Evolutionary conservation across 2,888 invertebrate genomes (phyloP).

Genomic region (Poecilus cupreus): DNA sequence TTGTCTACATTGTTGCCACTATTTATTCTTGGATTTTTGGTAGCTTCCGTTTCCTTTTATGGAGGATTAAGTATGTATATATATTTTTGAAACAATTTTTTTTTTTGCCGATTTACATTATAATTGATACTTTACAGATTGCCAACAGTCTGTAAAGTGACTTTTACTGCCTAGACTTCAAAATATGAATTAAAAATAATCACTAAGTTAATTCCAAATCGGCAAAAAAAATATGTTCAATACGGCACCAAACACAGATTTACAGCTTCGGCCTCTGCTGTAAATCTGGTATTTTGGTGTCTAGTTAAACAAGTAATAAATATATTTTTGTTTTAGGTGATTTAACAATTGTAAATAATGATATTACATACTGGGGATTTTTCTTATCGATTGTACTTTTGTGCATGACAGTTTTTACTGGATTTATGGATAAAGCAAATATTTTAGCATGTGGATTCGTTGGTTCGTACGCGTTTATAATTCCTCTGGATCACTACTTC

Average conservation of each 20-base stretch:
- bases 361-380: slow-evolving; percentile 79
- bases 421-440: slow-evolving; percentile 75
- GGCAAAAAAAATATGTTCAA: too few species aligned
- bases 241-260: too few species aligned
- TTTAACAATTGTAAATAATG: slow-evolving; percentile 72
- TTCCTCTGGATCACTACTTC: slow-evolving; percentile 79
- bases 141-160: too few species aligned
- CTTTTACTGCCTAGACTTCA: too few species aligned
- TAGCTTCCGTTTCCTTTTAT: slow-evolving; percentile 76
- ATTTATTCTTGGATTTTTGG: slow-evolving; percentile 78
- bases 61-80: slow-evolving; percentile 64
- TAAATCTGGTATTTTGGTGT: too few species aligned
- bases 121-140: too few species aligned
- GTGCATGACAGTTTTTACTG: slow-evolving; percentile 73
- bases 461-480: slow-evolving; percentile 78
- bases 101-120: background rate
- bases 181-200: too few species aligned
- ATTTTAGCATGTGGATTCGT: slow-evolving; percentile 79
- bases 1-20: slow-evolving; percentile 77
- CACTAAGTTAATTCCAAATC: too few species aligned
- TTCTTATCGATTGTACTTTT: slow-evolving; percentile 75
- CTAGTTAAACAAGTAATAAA: too few species aligned
- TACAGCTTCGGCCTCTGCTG: too few species aligned
- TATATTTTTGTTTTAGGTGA: slow-evolving; percentile 72
- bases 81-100: background rate